Evolutionary conservation across 2,888 invertebrate species (phyloP).

Genomic region (Xestobium rufovillosum): DNA sequence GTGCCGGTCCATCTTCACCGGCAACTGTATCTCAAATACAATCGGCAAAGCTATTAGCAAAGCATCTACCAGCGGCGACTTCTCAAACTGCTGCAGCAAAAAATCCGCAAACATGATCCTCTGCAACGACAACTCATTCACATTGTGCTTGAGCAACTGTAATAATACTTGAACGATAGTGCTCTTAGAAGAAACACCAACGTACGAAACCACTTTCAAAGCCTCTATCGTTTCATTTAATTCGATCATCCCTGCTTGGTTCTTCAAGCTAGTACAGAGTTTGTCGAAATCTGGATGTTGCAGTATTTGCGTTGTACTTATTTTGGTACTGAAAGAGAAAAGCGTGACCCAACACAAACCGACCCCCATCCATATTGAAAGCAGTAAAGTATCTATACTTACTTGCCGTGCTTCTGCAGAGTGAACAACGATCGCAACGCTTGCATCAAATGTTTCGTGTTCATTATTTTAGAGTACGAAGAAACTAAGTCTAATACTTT

Average conservation of each 20-base stretch:
- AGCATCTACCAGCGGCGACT: constrained; percentile 54
- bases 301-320: constrained; percentile 43
- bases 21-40: constrained; percentile 57
- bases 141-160: constrained; percentile 53
- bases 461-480: constrained; percentile 43
- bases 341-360: constrained; percentile 10
- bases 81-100: constrained; percentile 46
- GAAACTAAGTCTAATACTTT: constrained; percentile 46
- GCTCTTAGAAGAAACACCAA: constrained; percentile 52
- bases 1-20: constrained; percentile 49
- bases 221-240: constrained; percentile 51
- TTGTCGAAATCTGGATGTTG: constrained; percentile 50
- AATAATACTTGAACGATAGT: constrained; percentile 55
- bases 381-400: constrained; percentile 15
- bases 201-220: constrained; percentile 50
- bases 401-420: constrained; percentile 49
- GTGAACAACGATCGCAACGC: constrained; percentile 50
- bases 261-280: constrained; percentile 52
- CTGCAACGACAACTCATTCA: constrained; percentile 53
- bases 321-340: constrained; percentile 35
- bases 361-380: constrained; percentile 4
- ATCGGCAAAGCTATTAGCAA: constrained; percentile 58
- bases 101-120: constrained; percentile 59
- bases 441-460: constrained; percentile 49
- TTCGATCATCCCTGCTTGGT: constrained; percentile 48